A percentile compares a stretch with the other conserved stretches of the same genome.
Conservation (phyloP, 2,888 invertebrate species). For the Apodemia zela region DNA sequence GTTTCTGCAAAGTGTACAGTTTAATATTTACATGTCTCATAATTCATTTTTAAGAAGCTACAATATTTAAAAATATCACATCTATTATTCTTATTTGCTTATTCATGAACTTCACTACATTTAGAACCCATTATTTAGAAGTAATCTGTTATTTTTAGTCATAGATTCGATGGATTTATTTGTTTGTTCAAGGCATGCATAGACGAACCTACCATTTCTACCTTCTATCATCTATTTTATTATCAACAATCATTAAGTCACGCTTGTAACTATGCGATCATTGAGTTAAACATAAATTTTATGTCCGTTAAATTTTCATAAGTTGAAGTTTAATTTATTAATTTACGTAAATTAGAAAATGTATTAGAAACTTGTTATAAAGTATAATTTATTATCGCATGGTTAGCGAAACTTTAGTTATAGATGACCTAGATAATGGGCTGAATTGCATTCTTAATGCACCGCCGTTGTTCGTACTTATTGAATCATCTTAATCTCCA, state of each 20-base stretch:
- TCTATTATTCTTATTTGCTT: constrained; percentile 7
- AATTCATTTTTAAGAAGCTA: not conserved
- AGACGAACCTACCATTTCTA: constrained; percentile 33
- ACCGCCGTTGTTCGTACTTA: constrained; percentile 28
- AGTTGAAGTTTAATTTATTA: not conserved
- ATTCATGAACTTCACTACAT: constrained; percentile 1
- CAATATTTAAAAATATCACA: not conserved
- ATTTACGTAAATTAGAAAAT: not conserved
- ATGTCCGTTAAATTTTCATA: not conserved
- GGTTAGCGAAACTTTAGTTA: constrained; percentile 8
- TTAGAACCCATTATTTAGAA: not conserved
- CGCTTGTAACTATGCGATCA: constrained; percentile 18
- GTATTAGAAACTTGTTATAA: not conserved
- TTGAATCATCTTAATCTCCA: constrained; percentile 50
- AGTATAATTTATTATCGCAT: not conserved
- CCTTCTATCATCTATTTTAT: constrained; percentile 27
- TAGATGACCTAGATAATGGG: constrained; percentile 26
- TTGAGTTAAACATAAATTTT: constrained; percentile 11
- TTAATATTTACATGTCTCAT: constrained; percentile 18
- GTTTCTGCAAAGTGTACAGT: constrained; percentile 39
- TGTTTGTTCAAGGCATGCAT: constrained; percentile 38
- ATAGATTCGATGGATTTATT: constrained; percentile 30
- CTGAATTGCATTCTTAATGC: constrained; percentile 27
- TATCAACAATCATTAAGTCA: constrained; percentile 26
- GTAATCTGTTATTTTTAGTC: constrained; percentile 29